Evolutionary conservation across 2,113 vertebrate species (phyloP).

Genomic region (Nycticryphes semicollaris): DNA sequence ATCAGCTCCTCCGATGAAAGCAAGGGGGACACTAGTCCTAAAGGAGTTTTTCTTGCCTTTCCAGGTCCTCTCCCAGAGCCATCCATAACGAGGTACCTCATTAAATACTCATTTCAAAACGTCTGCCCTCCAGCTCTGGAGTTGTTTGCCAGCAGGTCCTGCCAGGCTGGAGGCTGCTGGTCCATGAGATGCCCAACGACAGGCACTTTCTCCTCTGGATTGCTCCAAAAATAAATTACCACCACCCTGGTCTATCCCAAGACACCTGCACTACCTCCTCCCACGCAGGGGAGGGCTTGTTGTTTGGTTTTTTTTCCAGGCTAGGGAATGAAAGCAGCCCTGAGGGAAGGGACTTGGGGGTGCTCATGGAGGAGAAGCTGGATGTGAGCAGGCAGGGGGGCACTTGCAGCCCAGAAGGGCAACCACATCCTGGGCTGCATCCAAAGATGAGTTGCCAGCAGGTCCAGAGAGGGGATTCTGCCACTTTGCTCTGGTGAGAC

Average conservation of each 20-base stretch:
- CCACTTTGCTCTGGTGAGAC: too few species aligned
- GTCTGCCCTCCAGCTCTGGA: not conserved
- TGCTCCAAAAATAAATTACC: not conserved
- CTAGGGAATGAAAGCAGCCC: too few species aligned
- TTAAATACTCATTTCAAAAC: not conserved
- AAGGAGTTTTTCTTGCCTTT: not conserved
- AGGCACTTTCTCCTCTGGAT: not conserved
- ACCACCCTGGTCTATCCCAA: not conserved
- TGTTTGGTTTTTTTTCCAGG: too few species aligned
- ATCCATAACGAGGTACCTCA: not conserved
- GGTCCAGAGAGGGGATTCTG: too few species aligned
- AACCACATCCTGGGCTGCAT: too few species aligned
- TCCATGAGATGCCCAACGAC: rapidly evolving
- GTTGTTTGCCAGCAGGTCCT: not conserved
- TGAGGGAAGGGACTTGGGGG: too few species aligned
- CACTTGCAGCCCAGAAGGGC: too few species aligned
- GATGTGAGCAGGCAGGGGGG: too few species aligned
- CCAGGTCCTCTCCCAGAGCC: not conserved
- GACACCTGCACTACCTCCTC: not conserved
- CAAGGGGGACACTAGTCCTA: not conserved
- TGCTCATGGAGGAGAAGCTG: too few species aligned
- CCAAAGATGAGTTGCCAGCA: too few species aligned
- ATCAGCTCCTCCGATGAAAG: too few species aligned
- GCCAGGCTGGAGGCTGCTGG: not conserved
- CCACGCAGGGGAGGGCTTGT: not conserved